These are phyloP conservation scores for Epinotia demarniana DNA, from an alignment of 2,888 invertebrate species.

Conservation along the genomic window DNA sequence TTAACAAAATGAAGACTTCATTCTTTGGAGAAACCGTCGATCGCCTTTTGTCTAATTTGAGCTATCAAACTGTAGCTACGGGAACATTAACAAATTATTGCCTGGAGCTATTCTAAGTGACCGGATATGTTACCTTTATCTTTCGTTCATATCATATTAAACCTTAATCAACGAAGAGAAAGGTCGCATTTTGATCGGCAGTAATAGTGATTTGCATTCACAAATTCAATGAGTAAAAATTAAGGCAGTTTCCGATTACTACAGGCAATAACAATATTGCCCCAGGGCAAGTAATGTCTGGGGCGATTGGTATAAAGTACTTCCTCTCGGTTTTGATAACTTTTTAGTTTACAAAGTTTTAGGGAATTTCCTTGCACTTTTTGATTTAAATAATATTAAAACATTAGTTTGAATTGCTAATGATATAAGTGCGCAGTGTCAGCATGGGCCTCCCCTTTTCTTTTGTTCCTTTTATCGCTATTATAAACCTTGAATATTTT, in stretches of 20 bases:
- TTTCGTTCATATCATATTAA: slow-evolving; percentile 42
- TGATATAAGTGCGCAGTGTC: background rate
- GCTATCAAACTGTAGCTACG: slow-evolving; percentile 73
- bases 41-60: slow-evolving; percentile 74
- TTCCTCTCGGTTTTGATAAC: slow-evolving; percentile 63
- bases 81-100: slow-evolving; percentile 78
- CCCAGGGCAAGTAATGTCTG: slow-evolving; percentile 65
- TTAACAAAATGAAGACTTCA: slow-evolving; percentile 71
- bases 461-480: background rate
- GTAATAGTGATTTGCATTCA: slow-evolving; percentile 70
- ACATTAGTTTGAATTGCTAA: slow-evolving; percentile 15
- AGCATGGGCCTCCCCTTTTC: background rate
- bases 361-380: background rate
- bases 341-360: slow-evolving; percentile 17
- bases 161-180: slow-evolving; percentile 48
- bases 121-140: slow-evolving; percentile 73
- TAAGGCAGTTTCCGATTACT: slow-evolving; percentile 79
- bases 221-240: slow-evolving; percentile 80
- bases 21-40: slow-evolving; percentile 64
- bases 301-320: slow-evolving; percentile 70
- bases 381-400: slow-evolving; percentile 24
- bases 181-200: slow-evolving; percentile 49
- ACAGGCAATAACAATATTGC: slow-evolving; percentile 74
- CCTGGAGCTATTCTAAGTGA: slow-evolving; percentile 74
- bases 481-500: too few species aligned